Evolutionary conservation across 2,888 invertebrate species (phyloP), one percentile per base, ranked within the genome.

Genomic region (Eristalis tenax): DNA sequence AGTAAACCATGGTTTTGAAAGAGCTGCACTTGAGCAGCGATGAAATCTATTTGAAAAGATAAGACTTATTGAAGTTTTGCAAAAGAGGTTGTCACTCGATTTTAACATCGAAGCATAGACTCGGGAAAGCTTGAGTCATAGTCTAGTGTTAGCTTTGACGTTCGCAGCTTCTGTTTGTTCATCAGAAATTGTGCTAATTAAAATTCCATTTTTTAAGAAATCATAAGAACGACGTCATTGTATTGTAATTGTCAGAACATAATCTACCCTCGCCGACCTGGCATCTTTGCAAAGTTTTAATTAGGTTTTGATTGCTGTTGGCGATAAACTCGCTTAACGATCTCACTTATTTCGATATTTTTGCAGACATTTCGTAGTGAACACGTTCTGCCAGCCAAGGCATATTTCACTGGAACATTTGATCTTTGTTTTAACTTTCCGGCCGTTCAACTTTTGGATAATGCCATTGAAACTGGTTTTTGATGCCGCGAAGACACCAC

Each of bases 401-500:
- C 63, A 35, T 26, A 5, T 63, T 69, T 35, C 35, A 11, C n/a
- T 15, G 77, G 69, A 77, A 50, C 13, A 77, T 56, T 57, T 56
- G 6, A 70, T 32, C 26, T 26, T 59, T 59, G 23, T 59, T 50
- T 50, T 18, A 57, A 59, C 40, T 56, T 59, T 13, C 26, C 23
- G 59, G 23, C 5, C 59, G 15, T 59, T 59, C 26, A 59, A 59
- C 59, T 59, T 26, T 59, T 26, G 26, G 11, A 26, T 28, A 28
- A 28, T 59, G 26, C 61, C 65, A 28, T 23, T 59, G 26, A 66
- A 79, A 79, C 71, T 73, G 71, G 79, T 73, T 79, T 23, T 35
- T 26, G 11, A 8, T 32, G 28, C 22, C 4, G 40, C 38, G 28
- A 61, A 61, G 8, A 18, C 50, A 50, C 4, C 50, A 50, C 50